Conservation (phyloP, 2,797 vertebrate species). For the Bufotes viridis region DNA sequence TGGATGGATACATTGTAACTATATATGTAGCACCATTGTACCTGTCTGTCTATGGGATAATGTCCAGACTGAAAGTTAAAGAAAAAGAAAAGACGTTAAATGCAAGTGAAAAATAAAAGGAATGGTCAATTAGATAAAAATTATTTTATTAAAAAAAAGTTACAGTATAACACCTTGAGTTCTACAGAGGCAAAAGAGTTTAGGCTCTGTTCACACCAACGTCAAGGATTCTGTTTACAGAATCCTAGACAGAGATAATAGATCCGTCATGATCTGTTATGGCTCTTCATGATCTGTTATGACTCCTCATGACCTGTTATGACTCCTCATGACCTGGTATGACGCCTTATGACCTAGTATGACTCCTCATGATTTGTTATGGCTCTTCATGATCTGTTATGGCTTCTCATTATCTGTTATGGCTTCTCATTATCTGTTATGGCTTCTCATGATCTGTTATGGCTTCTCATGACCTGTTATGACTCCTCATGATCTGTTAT, state of each 20-base stretch:
- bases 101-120: conserved; percentile 3
- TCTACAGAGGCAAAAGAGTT: background rate
- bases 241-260: background rate
- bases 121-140: background rate
- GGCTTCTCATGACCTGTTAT: too few species aligned
- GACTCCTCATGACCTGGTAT: too few species aligned
- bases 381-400: too few species aligned
- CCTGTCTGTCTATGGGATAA: conserved; percentile 83
- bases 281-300: too few species aligned
- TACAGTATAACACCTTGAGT: background rate
- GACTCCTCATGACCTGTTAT: too few species aligned
- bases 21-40: conserved; percentile 66
- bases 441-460: too few species aligned
- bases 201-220: background rate
- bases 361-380: too few species aligned
- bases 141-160: background rate
- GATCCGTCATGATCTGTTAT: too few species aligned
- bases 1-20: conserved; percentile 54
- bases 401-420: too few species aligned
- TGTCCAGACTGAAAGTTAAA: conserved; percentile 79
- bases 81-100: conserved; percentile 59
- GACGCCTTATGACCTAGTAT: too few species aligned
- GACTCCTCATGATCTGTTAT: too few species aligned
- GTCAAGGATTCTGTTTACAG: background rate
- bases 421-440: too few species aligned